Evolutionary conservation across 2,113 vertebrate genomes (phyloP).

Genomic region (Hemiprocne comata): DNA sequence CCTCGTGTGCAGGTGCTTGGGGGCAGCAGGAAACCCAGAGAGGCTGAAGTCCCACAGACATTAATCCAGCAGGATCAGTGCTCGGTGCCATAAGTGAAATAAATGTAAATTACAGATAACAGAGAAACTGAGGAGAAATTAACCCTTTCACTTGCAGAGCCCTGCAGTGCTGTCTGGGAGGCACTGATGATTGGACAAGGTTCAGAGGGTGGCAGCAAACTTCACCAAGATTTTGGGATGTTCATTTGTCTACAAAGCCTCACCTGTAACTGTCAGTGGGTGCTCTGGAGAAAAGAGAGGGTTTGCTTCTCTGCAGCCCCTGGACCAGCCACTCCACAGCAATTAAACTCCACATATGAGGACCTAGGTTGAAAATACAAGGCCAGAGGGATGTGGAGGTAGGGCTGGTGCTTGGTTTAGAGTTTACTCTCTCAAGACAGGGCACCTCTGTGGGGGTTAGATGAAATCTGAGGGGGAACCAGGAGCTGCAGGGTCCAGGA

Average conservation of each 20-base stretch:
- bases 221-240: not conserved
- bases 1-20: not conserved
- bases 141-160: not conserved
- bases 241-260: not conserved
- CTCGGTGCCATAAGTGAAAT: not conserved
- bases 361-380: not conserved
- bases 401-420: not conserved
- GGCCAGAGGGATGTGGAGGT: not conserved
- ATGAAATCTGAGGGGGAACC: not conserved
- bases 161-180: not conserved
- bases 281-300: not conserved
- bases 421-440: not conserved
- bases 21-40: not conserved
- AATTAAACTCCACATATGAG: not conserved
- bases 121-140: not conserved
- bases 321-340: not conserved
- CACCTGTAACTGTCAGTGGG: accelerated
- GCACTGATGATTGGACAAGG: not conserved
- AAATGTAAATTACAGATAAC: not conserved
- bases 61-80: not conserved
- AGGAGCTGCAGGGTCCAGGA: not conserved
- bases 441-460: not conserved
- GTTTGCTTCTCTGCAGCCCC: not conserved
- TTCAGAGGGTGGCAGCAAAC: not conserved
- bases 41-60: not conserved